These are phyloP conservation scores for Micrastur ruficollis DNA, from an alignment of 2,797 vertebrate species.

Conservation along the genomic window DNA sequence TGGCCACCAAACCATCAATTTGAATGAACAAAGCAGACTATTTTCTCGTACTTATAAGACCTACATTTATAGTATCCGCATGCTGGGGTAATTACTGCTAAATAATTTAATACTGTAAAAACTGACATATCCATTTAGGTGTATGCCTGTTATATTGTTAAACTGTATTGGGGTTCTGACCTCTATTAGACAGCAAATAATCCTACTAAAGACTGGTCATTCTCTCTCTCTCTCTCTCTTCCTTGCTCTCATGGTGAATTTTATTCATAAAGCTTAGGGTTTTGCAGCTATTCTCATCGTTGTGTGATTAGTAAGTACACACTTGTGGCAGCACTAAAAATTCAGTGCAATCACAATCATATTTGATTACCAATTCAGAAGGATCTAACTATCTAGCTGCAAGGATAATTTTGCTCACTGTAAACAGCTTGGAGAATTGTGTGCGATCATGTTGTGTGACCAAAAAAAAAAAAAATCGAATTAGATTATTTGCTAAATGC, in stretches of 20 bases:
- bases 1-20: constrained; percentile 62
- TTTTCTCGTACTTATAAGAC: constrained; percentile 67
- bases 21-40: constrained; percentile 71
- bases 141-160: constrained; percentile 72
- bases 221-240: constrained; percentile 2
- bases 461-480: constrained; percentile 51
- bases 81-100: constrained; percentile 75
- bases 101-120: constrained; percentile 78
- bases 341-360: constrained; percentile 61
- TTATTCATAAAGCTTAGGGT: constrained; percentile 47
- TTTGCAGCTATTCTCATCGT: constrained; percentile 29
- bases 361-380: constrained; percentile 68
- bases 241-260: constrained; percentile 34
- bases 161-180: constrained; percentile 73
- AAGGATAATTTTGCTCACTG: constrained; percentile 65
- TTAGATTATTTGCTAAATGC: constrained; percentile 75
- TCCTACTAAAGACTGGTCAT: constrained; percentile 71
- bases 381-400: constrained; percentile 53
- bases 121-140: constrained; percentile 74
- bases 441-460: constrained; percentile 70
- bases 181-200: constrained; percentile 75
- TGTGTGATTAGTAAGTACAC: constrained; percentile 50
- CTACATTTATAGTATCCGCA: constrained; percentile 72
- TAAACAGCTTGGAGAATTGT: constrained; percentile 72
- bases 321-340: constrained; percentile 56